These are phyloP conservation scores for Mus spretus DNA, from an alignment of 2,797 vertebrate species.

Conservation along the genomic window DNA sequence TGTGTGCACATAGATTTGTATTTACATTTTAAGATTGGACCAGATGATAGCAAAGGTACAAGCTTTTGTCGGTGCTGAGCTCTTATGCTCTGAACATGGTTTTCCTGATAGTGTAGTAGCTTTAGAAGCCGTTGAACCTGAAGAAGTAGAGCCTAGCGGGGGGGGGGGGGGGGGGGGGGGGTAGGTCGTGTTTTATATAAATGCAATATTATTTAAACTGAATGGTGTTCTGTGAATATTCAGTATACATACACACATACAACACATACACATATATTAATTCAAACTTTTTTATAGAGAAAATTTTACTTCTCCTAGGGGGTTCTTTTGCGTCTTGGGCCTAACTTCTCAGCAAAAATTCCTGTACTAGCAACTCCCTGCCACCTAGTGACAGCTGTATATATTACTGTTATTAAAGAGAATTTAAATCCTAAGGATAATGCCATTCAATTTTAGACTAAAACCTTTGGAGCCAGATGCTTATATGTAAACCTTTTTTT, in stretches of 20 bases:
- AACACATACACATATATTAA: neutral
- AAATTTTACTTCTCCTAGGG: neutral
- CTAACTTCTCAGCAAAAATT: slow-evolving; percentile 19
- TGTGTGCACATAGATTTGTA: neutral
- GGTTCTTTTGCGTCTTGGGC: neutral
- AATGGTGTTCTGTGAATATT: slow-evolving; percentile 13
- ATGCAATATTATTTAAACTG: slow-evolving; percentile 31
- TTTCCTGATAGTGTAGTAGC: neutral
- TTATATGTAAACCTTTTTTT: neutral
- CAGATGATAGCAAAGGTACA: neutral
- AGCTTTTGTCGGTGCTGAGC: neutral
- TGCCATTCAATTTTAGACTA: slow-evolving; percentile 18
- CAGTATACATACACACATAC: neutral
- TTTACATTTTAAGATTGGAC: neutral
- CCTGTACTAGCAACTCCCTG: neutral
- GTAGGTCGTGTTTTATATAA: neutral
- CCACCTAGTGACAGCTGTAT: slow-evolving; percentile 68
- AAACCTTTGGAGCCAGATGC: neutral
- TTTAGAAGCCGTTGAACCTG: neutral
- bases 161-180: too few relatives aligned
- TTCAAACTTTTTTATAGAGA: slow-evolving; percentile 64
- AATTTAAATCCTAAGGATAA: slow-evolving; percentile 10
- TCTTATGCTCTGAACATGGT: neutral
- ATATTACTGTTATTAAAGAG: slow-evolving; percentile 25
- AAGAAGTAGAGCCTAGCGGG: neutral